Conservation (phyloP, 2,888 invertebrate genomes). For the Hydraecia micacea region DNA sequence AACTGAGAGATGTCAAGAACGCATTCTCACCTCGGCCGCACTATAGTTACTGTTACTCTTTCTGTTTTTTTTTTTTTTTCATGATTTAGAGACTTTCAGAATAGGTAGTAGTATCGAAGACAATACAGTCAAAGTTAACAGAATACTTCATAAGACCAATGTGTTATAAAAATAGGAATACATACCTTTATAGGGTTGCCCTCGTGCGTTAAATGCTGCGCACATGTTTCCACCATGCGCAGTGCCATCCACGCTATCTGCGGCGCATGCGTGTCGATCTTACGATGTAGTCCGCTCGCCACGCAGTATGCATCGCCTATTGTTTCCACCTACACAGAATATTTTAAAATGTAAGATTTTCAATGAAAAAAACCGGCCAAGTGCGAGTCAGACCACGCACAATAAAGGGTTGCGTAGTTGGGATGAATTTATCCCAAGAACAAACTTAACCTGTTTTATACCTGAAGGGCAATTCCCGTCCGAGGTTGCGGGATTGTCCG, state of each 20-base stretch:
- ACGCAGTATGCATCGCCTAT: conserved; percentile 99
- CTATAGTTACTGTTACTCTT: background rate
- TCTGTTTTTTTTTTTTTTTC: background rate
- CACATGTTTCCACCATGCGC: conserved; percentile 97
- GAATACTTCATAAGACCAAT: background rate
- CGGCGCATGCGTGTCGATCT: conserved; percentile 96
- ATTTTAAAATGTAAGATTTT: background rate
- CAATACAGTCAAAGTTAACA: background rate
- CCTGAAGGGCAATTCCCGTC: no score
- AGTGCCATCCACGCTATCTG: conserved; percentile 99
- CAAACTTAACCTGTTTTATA: background rate
- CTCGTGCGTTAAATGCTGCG: conserved; percentile 96
- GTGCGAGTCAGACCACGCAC: background rate
- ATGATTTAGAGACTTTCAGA: background rate
- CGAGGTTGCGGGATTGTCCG: no score
- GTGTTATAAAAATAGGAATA: background rate
- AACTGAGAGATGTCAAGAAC: background rate
- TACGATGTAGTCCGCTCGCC: conserved; percentile 97
- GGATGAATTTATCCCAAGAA: background rate
- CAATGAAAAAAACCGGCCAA: background rate
- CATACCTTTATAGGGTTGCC: conserved; percentile 96
- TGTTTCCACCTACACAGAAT: conserved; percentile 94
- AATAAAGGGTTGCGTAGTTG: background rate
- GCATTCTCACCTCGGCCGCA: background rate
- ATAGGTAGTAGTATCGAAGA: background rate